Evolutionary conservation across 2,888 invertebrate species (phyloP).

Genomic region (Germaria angustata): DNA sequence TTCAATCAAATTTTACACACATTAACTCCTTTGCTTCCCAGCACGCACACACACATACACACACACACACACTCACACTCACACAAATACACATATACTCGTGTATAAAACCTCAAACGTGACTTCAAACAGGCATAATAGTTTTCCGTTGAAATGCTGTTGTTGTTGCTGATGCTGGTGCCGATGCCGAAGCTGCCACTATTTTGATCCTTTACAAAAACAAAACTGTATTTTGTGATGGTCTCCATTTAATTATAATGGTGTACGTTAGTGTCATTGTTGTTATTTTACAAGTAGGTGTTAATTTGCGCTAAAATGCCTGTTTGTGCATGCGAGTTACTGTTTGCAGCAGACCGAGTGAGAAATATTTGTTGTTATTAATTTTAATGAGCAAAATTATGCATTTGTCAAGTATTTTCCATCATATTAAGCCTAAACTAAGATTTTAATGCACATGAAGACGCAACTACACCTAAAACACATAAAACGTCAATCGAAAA

Average conservation of each 20-base stretch:
- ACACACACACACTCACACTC: not conserved
- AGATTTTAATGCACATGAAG: not conserved
- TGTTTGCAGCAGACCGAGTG: not conserved
- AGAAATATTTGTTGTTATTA: not conserved
- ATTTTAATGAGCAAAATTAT: conserved; percentile 59
- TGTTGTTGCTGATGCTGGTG: not conserved
- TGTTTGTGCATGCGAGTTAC: not conserved
- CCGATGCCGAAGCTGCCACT: no score
- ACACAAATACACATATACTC: no score
- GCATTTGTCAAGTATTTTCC: conserved; percentile 52
- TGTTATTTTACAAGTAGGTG: conserved; percentile 13
- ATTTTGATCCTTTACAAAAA: not conserved
- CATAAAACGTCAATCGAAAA: conserved; percentile 5
- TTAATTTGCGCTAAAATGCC: conserved; percentile 36
- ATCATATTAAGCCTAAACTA: conserved; percentile 1
- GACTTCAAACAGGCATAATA: conserved; percentile 39
- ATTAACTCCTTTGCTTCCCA: not conserved
- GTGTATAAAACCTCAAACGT: conserved; percentile 53
- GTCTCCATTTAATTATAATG: not conserved
- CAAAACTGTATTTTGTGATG: not conserved
- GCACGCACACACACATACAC: not conserved
- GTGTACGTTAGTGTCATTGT: conserved; percentile 6
- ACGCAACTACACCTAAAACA: not conserved
- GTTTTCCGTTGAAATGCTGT: not conserved
- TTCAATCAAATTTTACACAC: not conserved